phyloP scores from a whole-genome alignment of 2,797 vertebrate species.

The Phrynocephalus vlangalii region DNA sequence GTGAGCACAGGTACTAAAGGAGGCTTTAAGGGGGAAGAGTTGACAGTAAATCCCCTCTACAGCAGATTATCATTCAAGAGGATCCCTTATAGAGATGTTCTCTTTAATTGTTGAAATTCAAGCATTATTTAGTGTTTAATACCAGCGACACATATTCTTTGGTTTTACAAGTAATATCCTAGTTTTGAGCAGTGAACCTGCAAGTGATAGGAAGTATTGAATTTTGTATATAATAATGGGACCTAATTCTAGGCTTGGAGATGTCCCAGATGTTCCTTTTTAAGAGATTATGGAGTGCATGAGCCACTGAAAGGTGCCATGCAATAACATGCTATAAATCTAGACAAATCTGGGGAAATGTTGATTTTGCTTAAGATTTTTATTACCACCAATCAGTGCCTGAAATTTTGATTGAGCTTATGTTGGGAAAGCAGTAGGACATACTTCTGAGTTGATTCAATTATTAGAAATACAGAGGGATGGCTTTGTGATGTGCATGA shows the following conservation, averaged over 20 bases:
- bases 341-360: neutral
- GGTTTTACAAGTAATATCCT: conserved; percentile 19
- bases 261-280: conserved; percentile 32
- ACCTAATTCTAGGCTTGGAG: conserved; percentile 27
- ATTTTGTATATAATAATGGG: conserved; percentile 31
- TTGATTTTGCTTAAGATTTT: conserved; percentile 27
- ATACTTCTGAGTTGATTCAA: neutral
- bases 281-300: conserved; percentile 5
- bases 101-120: conserved; percentile 45
- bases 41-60: conserved; percentile 71
- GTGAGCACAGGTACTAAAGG: conserved; percentile 63
- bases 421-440: neutral
- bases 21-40: conserved; percentile 67
- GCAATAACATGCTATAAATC: conserved; percentile 8
- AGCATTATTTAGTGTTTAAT: conserved; percentile 50
- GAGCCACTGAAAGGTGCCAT: neutral
- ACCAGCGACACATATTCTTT: neutral
- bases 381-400: conserved; percentile 8
- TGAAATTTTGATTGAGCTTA: neutral
- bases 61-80: conserved; percentile 68
- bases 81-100: conserved; percentile 63
- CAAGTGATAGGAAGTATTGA: conserved; percentile 24
- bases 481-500: too few relatives aligned
- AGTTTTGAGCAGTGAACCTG: conserved; percentile 28
- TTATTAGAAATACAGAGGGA: too few relatives aligned